phyloP scores from a whole-genome alignment of 2,797 vertebrate genomes.

The Myotis planiceps region DNA sequence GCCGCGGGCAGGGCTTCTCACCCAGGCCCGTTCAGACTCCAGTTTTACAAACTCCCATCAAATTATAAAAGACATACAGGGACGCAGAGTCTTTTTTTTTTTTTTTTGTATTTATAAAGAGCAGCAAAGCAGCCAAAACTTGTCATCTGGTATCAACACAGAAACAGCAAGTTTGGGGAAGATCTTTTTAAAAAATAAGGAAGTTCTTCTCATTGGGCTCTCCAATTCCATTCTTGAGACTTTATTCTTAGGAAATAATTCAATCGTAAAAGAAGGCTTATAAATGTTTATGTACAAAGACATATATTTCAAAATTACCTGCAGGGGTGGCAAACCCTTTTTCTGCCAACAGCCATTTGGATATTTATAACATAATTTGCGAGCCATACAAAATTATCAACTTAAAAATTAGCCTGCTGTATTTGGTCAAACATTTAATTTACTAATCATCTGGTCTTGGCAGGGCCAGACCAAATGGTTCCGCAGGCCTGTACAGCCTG shows the following conservation, averaged over 20 bases:
- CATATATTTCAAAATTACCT: neutral
- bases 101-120: neutral
- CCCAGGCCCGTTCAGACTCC: neutral
- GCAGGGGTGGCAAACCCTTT: too few relatives aligned
- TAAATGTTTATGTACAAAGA: neutral
- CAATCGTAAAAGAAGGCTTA: neutral
- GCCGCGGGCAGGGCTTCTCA: neutral
- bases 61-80: neutral
- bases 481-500: too few relatives aligned
- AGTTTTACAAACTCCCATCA: neutral
- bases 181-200: neutral
- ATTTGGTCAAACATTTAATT: too few relatives aligned
- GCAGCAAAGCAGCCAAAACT: neutral
- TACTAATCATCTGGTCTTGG: too few relatives aligned
- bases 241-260: constrained; percentile 9
- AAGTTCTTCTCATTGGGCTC: neutral
- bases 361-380: too few relatives aligned
- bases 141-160: constrained; percentile 26
- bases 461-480: too few relatives aligned
- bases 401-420: too few relatives aligned
- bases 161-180: neutral
- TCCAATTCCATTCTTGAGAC: neutral
- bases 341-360: too few relatives aligned
- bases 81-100: neutral
- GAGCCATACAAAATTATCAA: too few relatives aligned